Conservation (phyloP, 2,888 invertebrate genomes). For the Cybosia mesomella region DNA sequence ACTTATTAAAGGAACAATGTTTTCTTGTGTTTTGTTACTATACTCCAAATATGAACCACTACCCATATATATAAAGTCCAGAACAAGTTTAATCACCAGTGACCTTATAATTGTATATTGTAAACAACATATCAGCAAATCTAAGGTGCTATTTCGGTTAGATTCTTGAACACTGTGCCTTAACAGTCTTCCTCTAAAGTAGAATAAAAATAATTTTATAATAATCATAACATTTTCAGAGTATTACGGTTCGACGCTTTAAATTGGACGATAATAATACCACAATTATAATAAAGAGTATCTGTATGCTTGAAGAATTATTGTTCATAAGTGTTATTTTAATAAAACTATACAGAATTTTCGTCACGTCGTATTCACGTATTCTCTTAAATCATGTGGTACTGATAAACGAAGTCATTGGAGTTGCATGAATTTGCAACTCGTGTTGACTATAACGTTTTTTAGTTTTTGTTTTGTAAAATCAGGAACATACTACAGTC, state of each 20-base stretch:
- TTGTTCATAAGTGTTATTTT: constrained; percentile 57
- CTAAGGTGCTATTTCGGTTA: constrained; percentile 69
- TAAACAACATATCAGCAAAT: constrained; percentile 41
- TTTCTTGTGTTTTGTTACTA: neutral
- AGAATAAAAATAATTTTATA: constrained; percentile 57
- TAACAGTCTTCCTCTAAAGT: constrained; percentile 74
- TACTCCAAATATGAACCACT: neutral
- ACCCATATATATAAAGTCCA: neutral
- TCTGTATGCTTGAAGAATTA: constrained; percentile 61
- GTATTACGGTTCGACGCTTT: constrained; percentile 85
- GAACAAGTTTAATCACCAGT: constrained; percentile 36
- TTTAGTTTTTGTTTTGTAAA: no score
- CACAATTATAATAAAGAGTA: constrained; percentile 47
- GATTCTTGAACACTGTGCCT: constrained; percentile 66
- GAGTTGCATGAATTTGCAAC: no score
- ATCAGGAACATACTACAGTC: no score
- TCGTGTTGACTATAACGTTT: no score
- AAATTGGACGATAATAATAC: constrained; percentile 75
- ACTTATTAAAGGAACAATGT: neutral
- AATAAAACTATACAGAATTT: constrained; percentile 36
- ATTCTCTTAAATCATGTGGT: constrained; percentile 15
- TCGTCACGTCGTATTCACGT: constrained; percentile 15
- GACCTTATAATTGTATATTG: constrained; percentile 41
- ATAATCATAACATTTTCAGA: constrained; percentile 57
- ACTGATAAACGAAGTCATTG: neutral